These are phyloP conservation scores for Mugil cephalus DNA, from an alignment of 2,113 vertebrate genomes.

Conservation along the genomic window DNA sequence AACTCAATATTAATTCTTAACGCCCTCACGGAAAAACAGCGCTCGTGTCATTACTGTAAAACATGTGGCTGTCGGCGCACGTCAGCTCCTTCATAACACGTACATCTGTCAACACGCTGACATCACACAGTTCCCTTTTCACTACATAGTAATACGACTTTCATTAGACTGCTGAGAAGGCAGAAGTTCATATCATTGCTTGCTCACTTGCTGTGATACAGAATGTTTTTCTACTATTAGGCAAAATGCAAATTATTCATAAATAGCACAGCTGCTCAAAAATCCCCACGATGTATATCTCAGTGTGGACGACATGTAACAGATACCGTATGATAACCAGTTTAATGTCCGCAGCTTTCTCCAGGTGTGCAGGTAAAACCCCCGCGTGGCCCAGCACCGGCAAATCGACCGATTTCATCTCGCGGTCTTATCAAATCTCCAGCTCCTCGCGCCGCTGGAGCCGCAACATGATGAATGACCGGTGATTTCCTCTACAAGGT, in stretches of 20 bases:
- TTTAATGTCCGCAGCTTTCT: neutral
- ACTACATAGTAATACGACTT: no score
- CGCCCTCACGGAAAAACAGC: neutral
- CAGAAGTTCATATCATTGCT: no score
- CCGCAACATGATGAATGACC: constrained; percentile 53
- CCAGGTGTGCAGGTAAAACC: neutral
- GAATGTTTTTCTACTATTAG: no score
- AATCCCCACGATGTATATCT: no score
- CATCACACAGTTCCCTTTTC: no score
- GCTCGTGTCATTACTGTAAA: neutral
- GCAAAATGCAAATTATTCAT: neutral
- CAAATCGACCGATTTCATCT: constrained; percentile 34
- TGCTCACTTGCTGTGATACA: no score
- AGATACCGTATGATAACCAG: neutral
- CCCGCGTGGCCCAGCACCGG: neutral
- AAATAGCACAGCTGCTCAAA: neutral
- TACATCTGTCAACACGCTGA: no score
- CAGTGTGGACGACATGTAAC: neutral
- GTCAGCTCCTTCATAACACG: no score
- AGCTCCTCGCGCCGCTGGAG: constrained; percentile 30
- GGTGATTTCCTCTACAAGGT: constrained; percentile 71
- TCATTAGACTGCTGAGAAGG: no score
- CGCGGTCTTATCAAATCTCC: constrained; percentile 52
- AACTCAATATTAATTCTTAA: neutral
- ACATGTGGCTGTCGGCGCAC: neutral